A percentile compares a stretch with the other conserved stretches of the same genome.
Conservation (phyloP, 2,113 vertebrate species). For the Larimichthys polyactis region DNA sequence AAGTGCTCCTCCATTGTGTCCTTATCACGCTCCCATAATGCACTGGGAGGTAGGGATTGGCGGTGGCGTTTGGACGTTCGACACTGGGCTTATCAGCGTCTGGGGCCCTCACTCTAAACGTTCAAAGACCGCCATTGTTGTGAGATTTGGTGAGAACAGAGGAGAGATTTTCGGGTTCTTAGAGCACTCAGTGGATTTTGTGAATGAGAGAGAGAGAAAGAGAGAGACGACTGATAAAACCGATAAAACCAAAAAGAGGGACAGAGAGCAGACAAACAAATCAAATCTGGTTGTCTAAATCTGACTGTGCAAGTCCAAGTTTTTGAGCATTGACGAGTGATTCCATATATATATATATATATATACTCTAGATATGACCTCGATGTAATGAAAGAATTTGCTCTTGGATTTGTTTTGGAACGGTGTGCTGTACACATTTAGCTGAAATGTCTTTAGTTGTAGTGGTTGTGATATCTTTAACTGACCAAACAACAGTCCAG, state of each 20-base stretch:
- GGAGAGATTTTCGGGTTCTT: constrained; percentile 59
- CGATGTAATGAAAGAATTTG: too few species aligned
- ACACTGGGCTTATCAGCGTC: constrained; percentile 67
- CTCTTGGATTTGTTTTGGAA: too few species aligned
- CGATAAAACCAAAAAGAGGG: not conserved
- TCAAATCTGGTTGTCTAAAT: not conserved
- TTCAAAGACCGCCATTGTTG: constrained; percentile 72
- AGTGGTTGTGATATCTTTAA: too few species aligned
- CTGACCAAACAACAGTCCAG: too few species aligned
- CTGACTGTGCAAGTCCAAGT: not conserved
- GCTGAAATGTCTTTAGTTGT: too few species aligned
- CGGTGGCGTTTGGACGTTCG: constrained; percentile 50
- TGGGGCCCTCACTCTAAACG: constrained; percentile 47
- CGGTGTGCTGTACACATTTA: too few species aligned
- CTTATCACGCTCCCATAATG: constrained; percentile 74
- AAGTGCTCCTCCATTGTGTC: constrained; percentile 66
- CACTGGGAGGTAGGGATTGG: constrained; percentile 65
- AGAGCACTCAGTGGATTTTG: constrained; percentile 44
- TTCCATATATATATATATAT: too few species aligned
- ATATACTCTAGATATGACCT: too few species aligned
- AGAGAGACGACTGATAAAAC: constrained; percentile 2
- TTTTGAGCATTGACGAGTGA: too few species aligned
- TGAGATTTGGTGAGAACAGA: constrained; percentile 65
- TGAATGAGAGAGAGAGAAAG: constrained; percentile 5
- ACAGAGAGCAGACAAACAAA: constrained; percentile 13